Evolutionary conservation across 2,113 vertebrate genomes (phyloP), one percentile per base, ranked within the genome.

Genomic region (Oenanthe melanoleuca): DNA sequence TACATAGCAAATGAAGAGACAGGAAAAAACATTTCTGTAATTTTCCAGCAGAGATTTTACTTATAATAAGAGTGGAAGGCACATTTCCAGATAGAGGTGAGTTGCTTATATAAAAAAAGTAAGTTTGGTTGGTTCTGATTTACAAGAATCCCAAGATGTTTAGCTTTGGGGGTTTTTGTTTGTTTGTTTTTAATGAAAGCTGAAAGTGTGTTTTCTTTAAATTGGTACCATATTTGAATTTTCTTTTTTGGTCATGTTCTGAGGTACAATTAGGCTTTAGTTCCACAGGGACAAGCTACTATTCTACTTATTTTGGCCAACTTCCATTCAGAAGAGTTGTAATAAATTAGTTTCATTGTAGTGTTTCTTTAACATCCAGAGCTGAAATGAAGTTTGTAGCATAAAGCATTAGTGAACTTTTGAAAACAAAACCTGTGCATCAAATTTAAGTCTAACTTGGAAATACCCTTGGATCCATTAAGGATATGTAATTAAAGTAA

Each of bases 1-100:
- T 77, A 94, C 93, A 67, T 94, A 96, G 93, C 95, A 94, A 96
- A 92, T 94, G 94, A 97, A 96, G 94, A 96, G 90, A 96, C 96
- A 96, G 96, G 95, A 97, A 96, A 96, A 97, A 90, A 86, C 94
- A 92, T 97, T 96, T 96, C 95, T 97, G 90, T 96, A 95, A 94
- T 94, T 97, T 94, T 93, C 95, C 96, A 96, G 90, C 92, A 93
- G 94, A 93, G 90, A 96, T 96, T 96, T 96, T 93, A 93, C 95
- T 93, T 96, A 53, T 97, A 23, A 96, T 96, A 96, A 86, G 75
- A 96, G 94, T 96, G 90, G 95, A 96, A 96, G 93, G 94, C 94
- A 93, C 96, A 93, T 95, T 90, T 92, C 93, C 93, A 96, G 88
- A 94, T 95, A 96, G 95, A 96, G 94, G 93, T 97, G 88, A 97